phyloP scores from a whole-genome alignment of 1,140 invertebrate species.

The Papilio xuthus region DNA sequence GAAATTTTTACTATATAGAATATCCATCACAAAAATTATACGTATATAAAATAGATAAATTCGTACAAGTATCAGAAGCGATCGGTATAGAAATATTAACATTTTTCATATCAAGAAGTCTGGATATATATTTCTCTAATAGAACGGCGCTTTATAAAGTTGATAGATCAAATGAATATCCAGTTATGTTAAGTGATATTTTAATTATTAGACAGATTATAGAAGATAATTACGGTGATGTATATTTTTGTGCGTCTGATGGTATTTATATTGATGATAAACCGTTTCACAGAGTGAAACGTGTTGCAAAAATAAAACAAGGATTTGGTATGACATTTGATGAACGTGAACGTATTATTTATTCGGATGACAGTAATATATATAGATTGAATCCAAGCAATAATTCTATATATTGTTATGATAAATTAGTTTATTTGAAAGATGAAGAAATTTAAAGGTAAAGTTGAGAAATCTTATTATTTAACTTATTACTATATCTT shows the following conservation, averaged over 20 bases:
- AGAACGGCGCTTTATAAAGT: conserved; percentile 69
- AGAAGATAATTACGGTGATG: conserved; percentile 66
- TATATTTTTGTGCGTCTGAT: conserved; percentile 62
- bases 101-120: conserved; percentile 62
- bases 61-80: conserved; percentile 62
- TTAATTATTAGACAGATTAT: conserved; percentile 60
- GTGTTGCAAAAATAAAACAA: conserved; percentile 56
- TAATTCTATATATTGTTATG: conserved; percentile 46
- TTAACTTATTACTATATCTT: too few species aligned
- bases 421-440: conserved; percentile 39
- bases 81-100: conserved; percentile 63
- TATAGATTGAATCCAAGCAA: conserved; percentile 60
- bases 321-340: conserved; percentile 69
- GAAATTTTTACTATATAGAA: conserved; percentile 71
- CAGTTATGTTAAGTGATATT: conserved; percentile 56
- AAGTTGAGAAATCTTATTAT: not conserved
- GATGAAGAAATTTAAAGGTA: conserved; percentile 17
- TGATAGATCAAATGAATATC: conserved; percentile 46
- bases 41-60: conserved; percentile 65
- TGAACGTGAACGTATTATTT: conserved; percentile 59
- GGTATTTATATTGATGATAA: conserved; percentile 69
- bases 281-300: conserved; percentile 58
- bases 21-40: conserved; percentile 68
- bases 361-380: conserved; percentile 62
- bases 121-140: conserved; percentile 67